A percentile compares a stretch with the other conserved stretches of the same genome.
Conservation (phyloP, 2,113 vertebrate genomes). For the Odontesthes bonariensis region DNA sequence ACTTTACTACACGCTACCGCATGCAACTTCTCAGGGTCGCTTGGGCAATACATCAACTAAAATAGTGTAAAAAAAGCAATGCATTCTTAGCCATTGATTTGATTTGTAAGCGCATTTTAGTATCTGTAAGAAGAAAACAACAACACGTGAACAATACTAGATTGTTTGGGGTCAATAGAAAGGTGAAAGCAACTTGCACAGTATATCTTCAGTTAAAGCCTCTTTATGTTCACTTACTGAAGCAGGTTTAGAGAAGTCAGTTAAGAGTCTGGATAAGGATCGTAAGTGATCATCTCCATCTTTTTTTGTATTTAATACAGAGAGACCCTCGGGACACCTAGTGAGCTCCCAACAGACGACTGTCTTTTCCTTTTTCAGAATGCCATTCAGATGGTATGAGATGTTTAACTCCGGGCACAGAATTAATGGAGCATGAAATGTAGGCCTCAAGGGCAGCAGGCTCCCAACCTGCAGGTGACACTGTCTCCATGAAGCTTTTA, state of each 20-base stretch:
- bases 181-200: neutral
- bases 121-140: neutral
- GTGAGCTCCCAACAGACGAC: slow-evolving; percentile 48
- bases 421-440: slow-evolving; percentile 81
- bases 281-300: slow-evolving; percentile 35
- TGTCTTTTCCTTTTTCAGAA: slow-evolving; percentile 57
- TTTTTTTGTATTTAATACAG: slow-evolving; percentile 37
- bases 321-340: slow-evolving; percentile 47
- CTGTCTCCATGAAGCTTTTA: slow-evolving; percentile 60
- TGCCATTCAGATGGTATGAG: slow-evolving; percentile 35
- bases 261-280: neutral
- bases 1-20: slow-evolving; percentile 23
- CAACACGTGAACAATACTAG: neutral
- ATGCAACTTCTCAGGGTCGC: slow-evolving; percentile 13
- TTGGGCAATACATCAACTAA: neutral
- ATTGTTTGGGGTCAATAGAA: neutral
- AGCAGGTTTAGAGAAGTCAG: neutral
- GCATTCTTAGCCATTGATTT: neutral
- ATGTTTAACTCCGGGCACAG: slow-evolving; percentile 68
- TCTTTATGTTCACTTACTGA: neutral
- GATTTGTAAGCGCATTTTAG: neutral
- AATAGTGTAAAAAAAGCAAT: neutral
- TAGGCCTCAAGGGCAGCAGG: slow-evolving; percentile 70
- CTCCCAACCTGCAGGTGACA: slow-evolving; percentile 75
- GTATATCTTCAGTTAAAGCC: neutral